These are phyloP conservation scores for Galerucella calmariensis DNA, from an alignment of 2,888 invertebrate genomes.

Conservation along the genomic window DNA sequence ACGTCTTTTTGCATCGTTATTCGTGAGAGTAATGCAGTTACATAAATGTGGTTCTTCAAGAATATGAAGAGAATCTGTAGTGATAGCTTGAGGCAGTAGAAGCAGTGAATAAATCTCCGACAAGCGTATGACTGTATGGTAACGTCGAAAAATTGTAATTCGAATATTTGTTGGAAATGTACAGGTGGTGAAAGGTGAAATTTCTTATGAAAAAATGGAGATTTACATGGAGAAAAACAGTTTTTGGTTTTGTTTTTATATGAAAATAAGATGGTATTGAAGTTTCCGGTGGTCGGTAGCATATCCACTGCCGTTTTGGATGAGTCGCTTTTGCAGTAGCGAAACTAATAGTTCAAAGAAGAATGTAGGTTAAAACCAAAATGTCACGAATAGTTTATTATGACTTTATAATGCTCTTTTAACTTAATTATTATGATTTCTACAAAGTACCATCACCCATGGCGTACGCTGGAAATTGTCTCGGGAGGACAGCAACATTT, in stretches of 20 bases:
- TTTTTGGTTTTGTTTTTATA: background rate
- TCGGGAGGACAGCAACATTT: too few species aligned
- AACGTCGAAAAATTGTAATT: background rate
- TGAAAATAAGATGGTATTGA: background rate
- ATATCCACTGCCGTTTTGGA: background rate
- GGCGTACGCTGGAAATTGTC: too few species aligned
- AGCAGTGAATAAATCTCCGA: background rate
- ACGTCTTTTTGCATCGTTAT: constrained; percentile 22
- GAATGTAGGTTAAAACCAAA: too few species aligned
- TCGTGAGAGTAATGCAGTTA: constrained; percentile 27
- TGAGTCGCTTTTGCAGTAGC: background rate
- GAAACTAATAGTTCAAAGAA: constrained; percentile 1
- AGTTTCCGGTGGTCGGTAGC: background rate
- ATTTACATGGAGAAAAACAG: too few species aligned
- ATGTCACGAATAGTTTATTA: constrained; percentile 8
- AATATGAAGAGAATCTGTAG: constrained; percentile 23
- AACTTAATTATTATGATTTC: background rate
- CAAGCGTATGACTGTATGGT: background rate
- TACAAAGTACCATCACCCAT: background rate
- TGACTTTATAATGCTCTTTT: background rate
- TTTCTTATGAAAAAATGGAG: too few species aligned
- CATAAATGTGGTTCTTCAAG: constrained; percentile 28
- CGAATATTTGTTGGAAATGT: background rate
- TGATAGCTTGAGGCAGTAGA: constrained; percentile 30
- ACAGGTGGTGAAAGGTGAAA: too few species aligned